Percentiles rank a stretch among this genome's conserved stretches.
Conservation (phyloP, 2,113 vertebrate species). For the Clarias magur region DNA sequence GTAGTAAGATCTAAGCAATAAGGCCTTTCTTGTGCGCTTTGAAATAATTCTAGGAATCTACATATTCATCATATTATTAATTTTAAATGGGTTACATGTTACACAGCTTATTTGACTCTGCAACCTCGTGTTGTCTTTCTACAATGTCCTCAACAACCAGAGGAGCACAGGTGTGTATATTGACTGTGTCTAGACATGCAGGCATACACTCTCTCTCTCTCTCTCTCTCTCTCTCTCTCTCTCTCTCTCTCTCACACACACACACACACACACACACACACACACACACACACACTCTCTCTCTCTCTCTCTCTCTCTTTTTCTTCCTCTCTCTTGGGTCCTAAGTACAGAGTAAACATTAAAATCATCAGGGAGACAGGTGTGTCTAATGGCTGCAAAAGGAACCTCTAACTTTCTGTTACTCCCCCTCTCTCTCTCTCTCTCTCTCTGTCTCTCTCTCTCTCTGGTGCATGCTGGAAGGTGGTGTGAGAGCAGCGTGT, state of each 20-base stretch:
- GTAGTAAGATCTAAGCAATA: neutral
- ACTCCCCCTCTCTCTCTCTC: neutral
- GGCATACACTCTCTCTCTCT: neutral
- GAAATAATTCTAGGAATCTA: neutral
- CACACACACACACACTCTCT: too few species aligned
- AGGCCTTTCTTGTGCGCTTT: neutral
- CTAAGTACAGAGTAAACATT: slow-evolving; percentile 31
- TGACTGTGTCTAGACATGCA: slow-evolving; percentile 5
- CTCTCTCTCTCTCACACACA: too few species aligned
- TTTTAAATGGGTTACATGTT: neutral
- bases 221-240: neutral
- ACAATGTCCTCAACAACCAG: slow-evolving; percentile 8
- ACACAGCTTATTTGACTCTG: neutral
- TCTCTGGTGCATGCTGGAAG: too few species aligned
- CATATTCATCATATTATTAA: neutral
- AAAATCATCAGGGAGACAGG: slow-evolving; percentile 21
- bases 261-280: too few species aligned
- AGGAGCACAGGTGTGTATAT: slow-evolving; percentile 26
- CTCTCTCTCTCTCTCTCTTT: too few species aligned
- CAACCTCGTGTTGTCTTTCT: slow-evolving; percentile 1
- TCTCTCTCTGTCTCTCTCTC: neutral
- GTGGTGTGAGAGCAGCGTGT: too few species aligned
- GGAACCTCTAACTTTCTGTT: neutral
- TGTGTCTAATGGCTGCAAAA: slow-evolving; percentile 15
- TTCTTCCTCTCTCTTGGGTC: neutral